Conservation (phyloP, 2,113 vertebrate genomes). For the Serilophus lunatus region DNA sequence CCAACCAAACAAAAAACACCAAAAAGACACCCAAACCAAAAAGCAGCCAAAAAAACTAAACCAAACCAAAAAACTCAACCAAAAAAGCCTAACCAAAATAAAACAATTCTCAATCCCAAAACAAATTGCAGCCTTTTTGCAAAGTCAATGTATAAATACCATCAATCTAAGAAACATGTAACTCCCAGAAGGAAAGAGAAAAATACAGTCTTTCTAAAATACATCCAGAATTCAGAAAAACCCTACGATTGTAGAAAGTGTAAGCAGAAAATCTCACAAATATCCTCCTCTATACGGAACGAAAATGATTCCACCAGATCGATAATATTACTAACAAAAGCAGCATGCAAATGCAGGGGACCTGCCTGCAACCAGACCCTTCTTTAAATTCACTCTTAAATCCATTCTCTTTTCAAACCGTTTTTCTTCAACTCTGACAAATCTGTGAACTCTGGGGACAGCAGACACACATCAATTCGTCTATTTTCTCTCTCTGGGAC, state of each 20-base stretch:
- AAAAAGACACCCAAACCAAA: background rate
- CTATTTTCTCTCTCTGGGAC: background rate
- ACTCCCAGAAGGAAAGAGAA: background rate
- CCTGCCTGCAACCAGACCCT: background rate
- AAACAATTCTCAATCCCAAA: background rate
- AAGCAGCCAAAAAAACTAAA: background rate
- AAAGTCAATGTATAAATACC: background rate
- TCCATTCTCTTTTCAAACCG: background rate
- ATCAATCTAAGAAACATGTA: background rate
- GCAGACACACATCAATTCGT: background rate
- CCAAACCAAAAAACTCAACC: background rate
- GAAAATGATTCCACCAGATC: background rate
- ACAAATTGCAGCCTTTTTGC: background rate
- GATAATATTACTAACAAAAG: slow-evolving; percentile 28
- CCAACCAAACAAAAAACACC: background rate
- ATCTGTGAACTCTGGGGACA: background rate
- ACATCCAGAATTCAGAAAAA: background rate
- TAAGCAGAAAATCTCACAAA: background rate
- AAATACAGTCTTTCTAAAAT: background rate
- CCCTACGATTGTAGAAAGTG: background rate
- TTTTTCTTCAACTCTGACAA: background rate
- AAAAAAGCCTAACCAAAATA: background rate
- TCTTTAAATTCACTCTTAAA: background rate
- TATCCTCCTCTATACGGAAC: background rate
- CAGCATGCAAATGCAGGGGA: slow-evolving; percentile 22